These are phyloP conservation scores for Gastracanthus pulcherrimus DNA, from an alignment of 2,888 invertebrate species.

Conservation along the genomic window DNA sequence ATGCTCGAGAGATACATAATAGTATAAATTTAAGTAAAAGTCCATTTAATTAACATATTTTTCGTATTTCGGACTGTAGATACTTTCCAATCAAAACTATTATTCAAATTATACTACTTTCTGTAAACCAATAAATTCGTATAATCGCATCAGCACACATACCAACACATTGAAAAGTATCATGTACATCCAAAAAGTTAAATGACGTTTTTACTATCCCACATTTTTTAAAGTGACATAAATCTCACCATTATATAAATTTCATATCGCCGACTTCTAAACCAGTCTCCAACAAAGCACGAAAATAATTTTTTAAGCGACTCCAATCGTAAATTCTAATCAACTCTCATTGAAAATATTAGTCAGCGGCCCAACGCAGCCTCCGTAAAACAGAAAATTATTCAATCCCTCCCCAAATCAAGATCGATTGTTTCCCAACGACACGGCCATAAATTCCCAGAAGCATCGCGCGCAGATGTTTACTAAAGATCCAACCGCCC, in stretches of 20 bases:
- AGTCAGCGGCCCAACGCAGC: background rate
- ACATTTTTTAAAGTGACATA: slow-evolving; percentile 4
- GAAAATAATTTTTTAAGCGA: slow-evolving; percentile 39
- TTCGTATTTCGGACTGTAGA: background rate
- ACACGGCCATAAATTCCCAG: slow-evolving; percentile 39
- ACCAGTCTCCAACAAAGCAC: background rate
- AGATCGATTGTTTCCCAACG: slow-evolving; percentile 47
- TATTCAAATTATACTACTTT: slow-evolving; percentile 18
- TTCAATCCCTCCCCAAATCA: slow-evolving; percentile 39
- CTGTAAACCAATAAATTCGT: slow-evolving; percentile 11
- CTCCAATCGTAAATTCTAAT: slow-evolving; percentile 50
- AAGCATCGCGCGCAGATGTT: slow-evolving; percentile 35
- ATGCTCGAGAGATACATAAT: background rate
- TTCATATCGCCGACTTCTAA: background rate
- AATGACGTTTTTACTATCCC: background rate
- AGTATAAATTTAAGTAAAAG: slow-evolving; percentile 12
- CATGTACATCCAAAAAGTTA: background rate
- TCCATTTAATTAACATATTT: slow-evolving; percentile 12
- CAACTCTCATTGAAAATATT: slow-evolving; percentile 35
- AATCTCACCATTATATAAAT: slow-evolving; percentile 13
- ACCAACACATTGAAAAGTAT: background rate
- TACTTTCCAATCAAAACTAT: background rate
- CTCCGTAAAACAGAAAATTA: slow-evolving; percentile 26
- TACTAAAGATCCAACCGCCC: background rate
- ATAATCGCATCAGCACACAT: too few relatives aligned